Conservation (phyloP, 2,113 vertebrate species). For the Oncorhynchus nerka region DNA sequence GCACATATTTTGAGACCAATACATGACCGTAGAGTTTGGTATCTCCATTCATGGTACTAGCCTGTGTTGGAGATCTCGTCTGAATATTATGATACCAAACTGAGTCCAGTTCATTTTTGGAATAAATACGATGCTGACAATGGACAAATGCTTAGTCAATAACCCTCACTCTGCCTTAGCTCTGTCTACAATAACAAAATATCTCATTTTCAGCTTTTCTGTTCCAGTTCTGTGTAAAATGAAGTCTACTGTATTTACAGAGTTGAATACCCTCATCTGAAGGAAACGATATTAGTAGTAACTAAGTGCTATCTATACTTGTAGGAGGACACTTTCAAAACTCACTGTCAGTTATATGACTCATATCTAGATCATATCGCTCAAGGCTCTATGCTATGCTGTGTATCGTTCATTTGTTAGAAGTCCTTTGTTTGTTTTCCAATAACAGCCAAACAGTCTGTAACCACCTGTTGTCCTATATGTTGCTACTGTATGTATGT, state of each 20-base stretch:
- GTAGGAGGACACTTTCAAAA: conserved; percentile 3
- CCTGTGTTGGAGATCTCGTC: conserved; percentile 15
- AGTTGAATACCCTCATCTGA: conserved; percentile 28
- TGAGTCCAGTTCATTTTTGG: conserved; percentile 2
- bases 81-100: conserved; percentile 45
- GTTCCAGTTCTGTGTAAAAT: conserved; percentile 29
- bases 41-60: conserved; percentile 43
- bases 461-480: conserved; percentile 33
- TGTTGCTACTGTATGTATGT: conserved; percentile 15
- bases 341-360: background rate
- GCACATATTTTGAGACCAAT: conserved; percentile 39
- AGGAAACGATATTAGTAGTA: conserved; percentile 44
- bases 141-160: background rate
- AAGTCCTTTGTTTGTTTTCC: background rate
- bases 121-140: background rate
- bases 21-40: conserved; percentile 49
- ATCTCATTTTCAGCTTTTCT: conserved; percentile 26
- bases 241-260: conserved; percentile 38
- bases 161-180: conserved; percentile 25
- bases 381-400: background rate
- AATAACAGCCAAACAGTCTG: conserved; percentile 15
- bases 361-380: background rate
- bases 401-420: background rate
- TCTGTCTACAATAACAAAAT: conserved; percentile 21
- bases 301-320: conserved; percentile 26